These are phyloP conservation scores for Tenualosa thibaudeaui DNA, from an alignment of 2,797 vertebrate genomes.

Conservation along the genomic window DNA sequence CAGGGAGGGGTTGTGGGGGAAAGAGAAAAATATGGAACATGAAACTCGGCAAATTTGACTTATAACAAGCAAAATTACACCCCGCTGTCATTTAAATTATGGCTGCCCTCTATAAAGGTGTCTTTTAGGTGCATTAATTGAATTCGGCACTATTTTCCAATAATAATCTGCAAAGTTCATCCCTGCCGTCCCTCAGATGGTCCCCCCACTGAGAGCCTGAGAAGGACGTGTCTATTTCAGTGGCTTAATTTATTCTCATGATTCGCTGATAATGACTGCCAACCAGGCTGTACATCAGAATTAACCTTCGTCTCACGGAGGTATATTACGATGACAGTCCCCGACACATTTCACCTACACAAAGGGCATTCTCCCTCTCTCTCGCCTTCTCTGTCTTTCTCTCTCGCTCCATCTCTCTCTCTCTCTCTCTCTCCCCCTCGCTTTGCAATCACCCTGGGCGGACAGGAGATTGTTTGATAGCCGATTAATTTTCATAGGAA, in stretches of 20 bases:
- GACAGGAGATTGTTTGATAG: constrained; percentile 99
- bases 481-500: constrained; percentile 99
- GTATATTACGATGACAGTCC: constrained; percentile 99
- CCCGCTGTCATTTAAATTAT: constrained; percentile 99
- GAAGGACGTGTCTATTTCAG: constrained; percentile 99
- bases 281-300: constrained; percentile 99
- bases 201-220: constrained; percentile 94
- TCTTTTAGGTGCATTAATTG: constrained; percentile 99
- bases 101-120: constrained; percentile 99
- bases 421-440: constrained; percentile 69
- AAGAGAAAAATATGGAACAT: constrained; percentile 90
- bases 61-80: constrained; percentile 99
- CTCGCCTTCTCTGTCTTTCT: constrained; percentile 51
- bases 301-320: constrained; percentile 99
- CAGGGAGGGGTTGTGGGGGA: constrained; percentile 35
- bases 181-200: constrained; percentile 99
- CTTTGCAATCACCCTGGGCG: constrained; percentile 99
- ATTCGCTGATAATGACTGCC: constrained; percentile 99
- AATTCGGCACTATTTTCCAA: constrained; percentile 99
- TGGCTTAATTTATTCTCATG: constrained; percentile 99
- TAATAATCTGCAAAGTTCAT: constrained; percentile 99
- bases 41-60: constrained; percentile 99
- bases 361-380: constrained; percentile 93
- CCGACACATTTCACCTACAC: constrained; percentile 99
- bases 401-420: constrained; percentile 51